Conservation (phyloP, 2,888 invertebrate species). For the Dromius quadrimaculatus region DNA sequence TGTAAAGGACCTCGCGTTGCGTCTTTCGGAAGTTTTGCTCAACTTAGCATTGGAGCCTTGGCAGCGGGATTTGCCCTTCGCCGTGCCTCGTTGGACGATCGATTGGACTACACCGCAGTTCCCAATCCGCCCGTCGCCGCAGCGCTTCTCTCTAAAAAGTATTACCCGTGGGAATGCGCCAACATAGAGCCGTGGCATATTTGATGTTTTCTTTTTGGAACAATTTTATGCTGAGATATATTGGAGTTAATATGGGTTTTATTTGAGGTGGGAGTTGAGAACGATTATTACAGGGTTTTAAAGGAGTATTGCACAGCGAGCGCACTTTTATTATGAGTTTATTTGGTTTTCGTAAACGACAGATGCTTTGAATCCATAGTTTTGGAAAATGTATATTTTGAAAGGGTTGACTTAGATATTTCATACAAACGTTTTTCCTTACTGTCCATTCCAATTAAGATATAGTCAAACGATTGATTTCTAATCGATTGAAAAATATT, state of each 20-base stretch:
- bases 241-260: slow-evolving; percentile 32
- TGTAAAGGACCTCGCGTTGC: slow-evolving; percentile 12
- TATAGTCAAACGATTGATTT: no score
- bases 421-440: no score
- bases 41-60: not conserved
- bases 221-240: slow-evolving; percentile 27
- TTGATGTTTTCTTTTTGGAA: slow-evolving; percentile 26
- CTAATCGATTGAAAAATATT: no score
- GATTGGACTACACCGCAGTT: slow-evolving; percentile 6
- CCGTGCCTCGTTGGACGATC: not conserved
- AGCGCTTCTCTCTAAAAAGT: not conserved
- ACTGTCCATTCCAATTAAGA: no score
- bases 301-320: not conserved
- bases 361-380: no score
- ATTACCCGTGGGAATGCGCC: slow-evolving; percentile 26
- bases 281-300: slow-evolving; percentile 19
- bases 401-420: no score
- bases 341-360: no score
- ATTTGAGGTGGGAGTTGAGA: slow-evolving; percentile 22
- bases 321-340: slow-evolving; percentile 9
- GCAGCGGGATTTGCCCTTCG: not conserved
- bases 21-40: slow-evolving; percentile 27
- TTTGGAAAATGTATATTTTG: no score
- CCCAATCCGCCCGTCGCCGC: not conserved
- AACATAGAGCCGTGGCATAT: not conserved